Conservation (phyloP, 92 coral and sea anemone genomes). For the Virgularia gustaviana region DNA sequence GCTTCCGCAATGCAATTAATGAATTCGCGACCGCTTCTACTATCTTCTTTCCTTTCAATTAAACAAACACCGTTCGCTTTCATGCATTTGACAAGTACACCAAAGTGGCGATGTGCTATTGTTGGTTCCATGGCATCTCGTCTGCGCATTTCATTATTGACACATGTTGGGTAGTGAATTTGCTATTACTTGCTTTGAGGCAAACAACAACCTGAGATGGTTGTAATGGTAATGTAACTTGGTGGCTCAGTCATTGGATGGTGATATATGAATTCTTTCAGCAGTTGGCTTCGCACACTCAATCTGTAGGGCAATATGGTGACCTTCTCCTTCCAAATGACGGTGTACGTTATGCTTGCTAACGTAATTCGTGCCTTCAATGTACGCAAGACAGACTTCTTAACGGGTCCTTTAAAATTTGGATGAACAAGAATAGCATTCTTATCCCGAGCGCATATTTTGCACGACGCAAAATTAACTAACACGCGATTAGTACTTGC, state of each 20-base stretch:
- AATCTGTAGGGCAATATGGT: conserved; percentile 39
- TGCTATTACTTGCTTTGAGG: too few relatives aligned
- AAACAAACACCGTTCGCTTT: conserved; percentile 40
- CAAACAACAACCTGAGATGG: too few relatives aligned
- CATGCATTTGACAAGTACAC: conserved; percentile 37
- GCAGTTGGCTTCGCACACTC: conserved; percentile 32
- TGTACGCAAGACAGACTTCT: conserved; percentile 39
- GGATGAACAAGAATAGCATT: conserved; percentile 26
- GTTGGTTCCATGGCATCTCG: conserved; percentile 48
- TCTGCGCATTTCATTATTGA: conserved; percentile 40
- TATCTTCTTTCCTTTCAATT: conserved; percentile 20
- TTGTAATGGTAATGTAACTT: too few relatives aligned
- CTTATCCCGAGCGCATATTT: conserved; percentile 33
- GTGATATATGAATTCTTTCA: too few relatives aligned
- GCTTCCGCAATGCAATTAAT: conserved; percentile 34
- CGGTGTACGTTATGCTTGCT: conserved; percentile 40
- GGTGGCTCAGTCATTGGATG: too few relatives aligned
- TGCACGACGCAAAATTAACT: conserved; percentile 39
- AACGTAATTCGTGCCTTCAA: conserved; percentile 35
- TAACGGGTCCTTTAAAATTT: conserved; percentile 33
- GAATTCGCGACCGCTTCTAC: conserved; percentile 40
- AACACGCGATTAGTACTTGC: too few relatives aligned
- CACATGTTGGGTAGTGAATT: too few relatives aligned
- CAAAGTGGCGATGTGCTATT: conserved; percentile 42
- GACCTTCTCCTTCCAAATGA: conserved; percentile 43